A percentile compares a stretch with the other conserved stretches of the same genome.
These are phyloP conservation scores for Corella eumyota DNA, from an alignment of 23 tunicate species.

Conservation along the genomic window DNA sequence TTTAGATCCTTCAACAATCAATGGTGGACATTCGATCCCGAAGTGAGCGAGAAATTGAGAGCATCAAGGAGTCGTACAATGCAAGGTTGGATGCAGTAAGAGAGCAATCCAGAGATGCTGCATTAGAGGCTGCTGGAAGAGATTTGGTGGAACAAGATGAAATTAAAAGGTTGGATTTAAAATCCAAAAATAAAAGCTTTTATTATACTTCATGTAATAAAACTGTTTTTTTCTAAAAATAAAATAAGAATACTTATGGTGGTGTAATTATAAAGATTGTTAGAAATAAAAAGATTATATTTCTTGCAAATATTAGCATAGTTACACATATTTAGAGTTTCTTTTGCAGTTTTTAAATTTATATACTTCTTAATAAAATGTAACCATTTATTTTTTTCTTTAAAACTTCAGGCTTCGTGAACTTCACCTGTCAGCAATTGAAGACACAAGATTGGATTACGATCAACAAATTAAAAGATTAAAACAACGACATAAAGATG, in stretches of 20 bases:
- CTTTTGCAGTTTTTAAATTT: no score
- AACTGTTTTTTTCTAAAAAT: no score
- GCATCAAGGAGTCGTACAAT: slow-evolving; percentile 55
- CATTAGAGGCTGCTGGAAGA: slow-evolving; percentile 16
- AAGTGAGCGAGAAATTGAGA: slow-evolving; percentile 48
- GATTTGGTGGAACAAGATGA: slow-evolving; percentile 59
- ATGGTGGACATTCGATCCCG: slow-evolving; percentile 31
- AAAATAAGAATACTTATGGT: no score
- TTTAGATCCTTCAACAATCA: slow-evolving; percentile 34
- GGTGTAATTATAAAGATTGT: no score
- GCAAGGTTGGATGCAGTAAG: slow-evolving; percentile 48
- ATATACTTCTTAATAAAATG: not conserved
- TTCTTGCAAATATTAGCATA: no score
- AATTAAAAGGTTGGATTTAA: slow-evolving; percentile 35
- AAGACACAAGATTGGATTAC: slow-evolving; percentile 48
- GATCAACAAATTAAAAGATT: slow-evolving; percentile 25
- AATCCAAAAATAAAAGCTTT: no score
- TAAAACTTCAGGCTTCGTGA: slow-evolving; percentile 26
- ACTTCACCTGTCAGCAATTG: slow-evolving; percentile 54
- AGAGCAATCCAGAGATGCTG: slow-evolving; percentile 27
- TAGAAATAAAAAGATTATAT: no score
- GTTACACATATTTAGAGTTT: no score
- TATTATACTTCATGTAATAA: no score
- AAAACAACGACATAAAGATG: slow-evolving; percentile 25
- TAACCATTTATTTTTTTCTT: not conserved